These are phyloP conservation scores for Dicyrtomina minuta DNA, from an alignment of 2,888 invertebrate species.

Conservation along the genomic window DNA sequence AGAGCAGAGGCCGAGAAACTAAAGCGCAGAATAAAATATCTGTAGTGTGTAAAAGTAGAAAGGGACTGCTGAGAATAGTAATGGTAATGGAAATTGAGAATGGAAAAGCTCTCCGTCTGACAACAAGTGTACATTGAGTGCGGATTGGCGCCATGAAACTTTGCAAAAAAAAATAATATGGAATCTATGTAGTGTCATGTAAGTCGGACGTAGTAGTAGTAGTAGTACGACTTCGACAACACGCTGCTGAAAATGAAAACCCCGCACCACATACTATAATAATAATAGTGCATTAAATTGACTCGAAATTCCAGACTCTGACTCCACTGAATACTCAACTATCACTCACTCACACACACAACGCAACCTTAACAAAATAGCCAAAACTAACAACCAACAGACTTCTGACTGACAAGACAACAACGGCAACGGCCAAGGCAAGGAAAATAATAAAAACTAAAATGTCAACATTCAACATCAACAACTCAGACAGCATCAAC, in stretches of 20 bases:
- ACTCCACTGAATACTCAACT: not conserved
- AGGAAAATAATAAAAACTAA: too few species aligned
- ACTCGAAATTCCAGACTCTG: not conserved
- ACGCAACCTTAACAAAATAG: too few species aligned
- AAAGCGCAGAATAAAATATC: too few species aligned
- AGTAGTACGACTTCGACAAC: not conserved
- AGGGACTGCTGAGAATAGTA: too few species aligned
- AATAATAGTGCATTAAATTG: too few species aligned
- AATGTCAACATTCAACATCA: too few species aligned
- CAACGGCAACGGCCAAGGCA: too few species aligned
- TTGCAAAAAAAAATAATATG: not conserved
- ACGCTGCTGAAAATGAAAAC: not conserved
- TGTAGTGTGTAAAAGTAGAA: too few species aligned
- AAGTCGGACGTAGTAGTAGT: not conserved
- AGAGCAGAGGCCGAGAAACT: too few species aligned
- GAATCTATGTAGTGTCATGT: not conserved
- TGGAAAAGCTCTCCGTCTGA: not conserved
- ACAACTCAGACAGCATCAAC: too few species aligned
- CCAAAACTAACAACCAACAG: too few species aligned
- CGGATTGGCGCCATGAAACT: slow-evolving; percentile 6
- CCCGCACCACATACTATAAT: not conserved
- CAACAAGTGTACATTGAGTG: not conserved
- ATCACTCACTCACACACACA: not conserved
- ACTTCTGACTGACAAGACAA: too few species aligned
- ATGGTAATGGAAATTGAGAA: not conserved